Percentiles rank a stretch among this genome's conserved stretches.
Evolutionary conservation across 2,797 vertebrate species (phyloP).

Genomic region (Cercopithecus hamlyni): DNA sequence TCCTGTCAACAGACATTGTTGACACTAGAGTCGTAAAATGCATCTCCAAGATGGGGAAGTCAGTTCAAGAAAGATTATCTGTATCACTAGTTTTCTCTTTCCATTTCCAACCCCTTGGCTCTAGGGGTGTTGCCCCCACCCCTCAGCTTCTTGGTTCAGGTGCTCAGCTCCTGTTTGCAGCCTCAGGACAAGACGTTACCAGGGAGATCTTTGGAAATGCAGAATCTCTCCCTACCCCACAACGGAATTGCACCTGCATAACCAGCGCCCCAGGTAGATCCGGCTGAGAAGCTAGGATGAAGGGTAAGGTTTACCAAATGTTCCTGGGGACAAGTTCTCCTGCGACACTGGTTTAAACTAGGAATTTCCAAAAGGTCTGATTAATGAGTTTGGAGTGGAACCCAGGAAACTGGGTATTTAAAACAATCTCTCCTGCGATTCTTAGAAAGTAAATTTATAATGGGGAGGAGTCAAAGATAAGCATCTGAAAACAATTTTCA

Average conservation of each 20-base stretch:
- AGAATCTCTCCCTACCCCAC: neutral
- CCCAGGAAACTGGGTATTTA: neutral
- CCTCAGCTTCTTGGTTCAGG: neutral
- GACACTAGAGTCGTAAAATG: neutral
- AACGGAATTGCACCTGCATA: neutral
- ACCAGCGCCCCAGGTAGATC: neutral
- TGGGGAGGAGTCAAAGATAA: neutral
- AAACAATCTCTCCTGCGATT: neutral
- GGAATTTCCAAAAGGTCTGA: neutral
- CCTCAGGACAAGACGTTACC: neutral
- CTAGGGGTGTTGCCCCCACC: no score
- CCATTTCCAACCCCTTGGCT: neutral
- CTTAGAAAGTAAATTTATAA: neutral
- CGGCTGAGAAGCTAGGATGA: fast-evolving
- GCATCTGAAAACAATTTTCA: neutral
- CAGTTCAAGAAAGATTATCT: neutral
- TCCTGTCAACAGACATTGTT: neutral
- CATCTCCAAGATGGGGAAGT: no score
- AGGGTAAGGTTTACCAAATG: neutral
- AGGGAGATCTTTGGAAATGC: neutral
- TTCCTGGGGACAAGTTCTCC: neutral
- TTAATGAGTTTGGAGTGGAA: neutral
- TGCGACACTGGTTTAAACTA: neutral
- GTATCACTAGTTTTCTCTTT: neutral
- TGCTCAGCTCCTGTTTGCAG: neutral